Evolutionary conservation across 2,888 invertebrate species (phyloP), one percentile per base, ranked within the genome.

Genomic region (Hesperia comma): DNA sequence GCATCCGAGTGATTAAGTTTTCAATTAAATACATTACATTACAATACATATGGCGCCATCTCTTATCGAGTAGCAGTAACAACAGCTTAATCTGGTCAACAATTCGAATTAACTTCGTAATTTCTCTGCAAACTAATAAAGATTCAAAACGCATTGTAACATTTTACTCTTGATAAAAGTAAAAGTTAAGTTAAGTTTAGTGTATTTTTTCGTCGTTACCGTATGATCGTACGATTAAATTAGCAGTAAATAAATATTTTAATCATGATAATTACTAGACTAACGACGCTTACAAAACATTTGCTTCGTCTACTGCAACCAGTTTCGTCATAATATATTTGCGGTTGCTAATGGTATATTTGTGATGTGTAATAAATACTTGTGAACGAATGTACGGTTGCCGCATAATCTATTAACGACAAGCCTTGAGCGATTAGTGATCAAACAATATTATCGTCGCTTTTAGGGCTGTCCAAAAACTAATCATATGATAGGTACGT

Each of bases 371-470:
- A 57, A 57, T 57, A 49, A 49, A 19, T 40, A 40, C 58, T 64
- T 57, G 63, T 57, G 53, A 19, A 19, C 21, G 41, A 54, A 60
- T 68, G 64, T 71, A 71, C 68, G 71, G 70, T 70, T 75, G 76
- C 74, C 76, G 75, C 77, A 78, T 79, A 79, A 79, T 78, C 77
- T 76, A 73, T 74, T 77, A 76, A 77, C 70, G 71, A 77, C 71
- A 67, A 72, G 73, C 79, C 78, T 81, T 81, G 77, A 70, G 72
- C 75, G 79, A 81, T 78, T 79, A 79, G 73, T 71, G 75, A 77
- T 80, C 79, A 81, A 83, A 82, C 78, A 83, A 66, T 68, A 71
- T 71, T 82, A 82, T 81, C 82, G 71, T 74, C 73, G 74, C 72
- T 74, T 74, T 70, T 72, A 76, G 73, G 74, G 76, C 21, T 72